Evolutionary conservation across 1,140 invertebrate species (phyloP), one percentile per base, ranked within the genome.

Genomic region (Drosophila sturtevanti): DNA sequence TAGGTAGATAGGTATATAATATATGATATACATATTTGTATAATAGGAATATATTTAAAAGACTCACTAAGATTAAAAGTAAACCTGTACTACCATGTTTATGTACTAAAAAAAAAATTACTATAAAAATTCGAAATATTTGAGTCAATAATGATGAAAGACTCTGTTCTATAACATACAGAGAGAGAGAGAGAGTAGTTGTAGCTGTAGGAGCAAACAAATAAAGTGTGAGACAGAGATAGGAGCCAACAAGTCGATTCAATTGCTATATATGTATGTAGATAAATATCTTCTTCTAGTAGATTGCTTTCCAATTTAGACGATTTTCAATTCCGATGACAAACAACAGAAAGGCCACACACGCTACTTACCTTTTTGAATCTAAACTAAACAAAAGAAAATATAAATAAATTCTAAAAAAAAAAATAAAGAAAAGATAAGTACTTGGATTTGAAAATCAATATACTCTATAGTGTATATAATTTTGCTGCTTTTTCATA

Each of bases 1-100:
- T 56, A 48, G 41, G 71, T 74, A 72, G 68, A 72, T 72, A 72
- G 67, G 38, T 73, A 73, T 14, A 56, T 62, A 62, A 44, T 37
- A 44, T 37, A 55, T 48, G 35, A 52, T 48, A 48, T 21, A 48
- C 11, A 56, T 18, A 21, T 48, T 55, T 35, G 22, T 55, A 68
- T n/a, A n/a, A n/a, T n/a, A n/a, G n/a, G n/a, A n/a, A n/a, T 75
- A 76, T 55, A 64, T 55, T 63, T 44, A 69, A 77, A 37, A 72
- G 38, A 84, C 60, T 78, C 48, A 48, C 78, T 85, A 85, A 71
- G 51, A 58, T 77, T 66, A 62, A 54, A 54, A 61, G 69, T 85
- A 56, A 65, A 73, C 78, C 81, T 87, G 82, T n/a, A 65, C 82
- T 86, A 75, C 70, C 55, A 67, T 72, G 37, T 14, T 38, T 38